Evolutionary conservation across 2,113 vertebrate species (phyloP), one percentile per base, ranked within the genome.

Genomic region (Microcebus lehilahytsara): DNA sequence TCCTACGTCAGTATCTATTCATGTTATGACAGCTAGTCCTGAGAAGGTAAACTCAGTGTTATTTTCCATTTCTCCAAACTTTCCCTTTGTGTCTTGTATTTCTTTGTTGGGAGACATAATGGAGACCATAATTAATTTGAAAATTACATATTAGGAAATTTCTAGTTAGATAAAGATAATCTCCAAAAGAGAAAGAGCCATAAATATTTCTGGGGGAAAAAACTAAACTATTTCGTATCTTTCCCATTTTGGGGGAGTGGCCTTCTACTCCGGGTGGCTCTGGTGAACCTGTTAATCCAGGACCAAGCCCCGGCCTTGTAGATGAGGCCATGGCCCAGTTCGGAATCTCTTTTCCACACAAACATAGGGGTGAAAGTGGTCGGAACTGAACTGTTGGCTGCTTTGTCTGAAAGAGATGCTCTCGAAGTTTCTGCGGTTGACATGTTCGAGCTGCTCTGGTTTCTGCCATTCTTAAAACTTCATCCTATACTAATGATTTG

Each of bases 241-340:
- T 56, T 2, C 7, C 6, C 40, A 37, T 64, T 71, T 2, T 4
- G 88, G 60, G 46, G 13, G 2, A 81, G 42, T 32, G 11, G 23
- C 4, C 23, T 23, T 17, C 64, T 37, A 9, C 6, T 79, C 1
- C 34, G 8, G 20, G n/a, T 42, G 32, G 10, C 58, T 75, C 19
- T 89, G 11, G 27, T 40, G 34, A 81, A 1, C 3, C 14, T 46
- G 14, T 5, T 22, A 42, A 64, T 71, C 30, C 1, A 69, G 20
- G 0, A 16, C 37, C 22, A 91, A 19, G 6, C 30, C n/a, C 8
- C 11, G 1, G 25, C 0, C 23, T 51, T n/a, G 14, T 25, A 53
- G 13, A 51, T 13, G 80, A 78, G 22, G 3, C 10, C 25, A 27
- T 71, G 22, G 27, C 5, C 17, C 17, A 64, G 11, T 9, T 89